Evolutionary conservation across 2,797 vertebrate genomes (phyloP), one percentile per base, ranked within the genome.

Genomic region (Vireo griseus): DNA sequence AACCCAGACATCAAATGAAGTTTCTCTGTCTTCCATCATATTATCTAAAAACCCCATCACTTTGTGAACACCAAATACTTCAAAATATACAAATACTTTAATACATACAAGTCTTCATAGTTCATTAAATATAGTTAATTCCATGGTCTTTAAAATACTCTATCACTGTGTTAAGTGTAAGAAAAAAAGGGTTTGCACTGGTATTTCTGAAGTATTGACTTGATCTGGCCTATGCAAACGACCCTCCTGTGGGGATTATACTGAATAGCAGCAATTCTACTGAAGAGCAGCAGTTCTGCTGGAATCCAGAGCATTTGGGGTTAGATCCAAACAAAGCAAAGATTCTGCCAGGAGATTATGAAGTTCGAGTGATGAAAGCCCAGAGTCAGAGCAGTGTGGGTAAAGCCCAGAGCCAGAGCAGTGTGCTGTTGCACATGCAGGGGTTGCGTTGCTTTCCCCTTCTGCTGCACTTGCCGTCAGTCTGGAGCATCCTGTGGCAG

Each of bases 11-110:
- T 9, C 44, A 61, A 67, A 48, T 39, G 26, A 62, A 55, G 47
- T 61, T 86, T 76, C 22, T 9, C 65, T 63, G 26, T 91, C 40
- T 91, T 81, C 58, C 57, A 50, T 40, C 21, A 8, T 22, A 51
- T 55, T 65, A 35, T 24, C 58, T 44, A 86, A 83, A 92, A 90
- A 80, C 58, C 35, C 51, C 89, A 62, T 51, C 31, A 59, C 68
- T 91, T 76, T 72, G 24, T 78, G 47, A 47, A 96, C 91, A 94
- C 29, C 44, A 81, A 80, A 69, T 50, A 59, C n/a, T 94, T 79
- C 59, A 86, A 95, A 92, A 96, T 71, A 90, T 58, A 94, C 73
- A 93, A 93, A 94, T 69, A 76, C 35, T 91, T 96, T 94, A 94
- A 95, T 92, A 92, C 58, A 94, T 81, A 88, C 44, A 92, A 72